Conservation (phyloP, 2,797 vertebrate genomes). For the Microchirus variegatus region DNA sequence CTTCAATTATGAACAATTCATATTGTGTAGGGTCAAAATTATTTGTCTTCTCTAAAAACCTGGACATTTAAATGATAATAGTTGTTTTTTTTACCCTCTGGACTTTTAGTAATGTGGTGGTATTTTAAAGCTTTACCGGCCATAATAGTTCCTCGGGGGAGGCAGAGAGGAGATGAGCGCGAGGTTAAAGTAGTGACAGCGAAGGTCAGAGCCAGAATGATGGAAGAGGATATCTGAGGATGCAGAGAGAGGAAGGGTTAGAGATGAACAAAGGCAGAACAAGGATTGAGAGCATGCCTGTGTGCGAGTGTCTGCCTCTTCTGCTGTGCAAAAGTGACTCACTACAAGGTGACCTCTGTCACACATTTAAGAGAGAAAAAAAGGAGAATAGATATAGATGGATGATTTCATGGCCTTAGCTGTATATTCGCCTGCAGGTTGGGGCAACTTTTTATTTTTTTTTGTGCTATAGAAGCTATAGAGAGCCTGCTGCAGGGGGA, state of each 20-base stretch:
- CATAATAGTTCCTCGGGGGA: background rate
- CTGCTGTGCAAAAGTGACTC: constrained; percentile 50
- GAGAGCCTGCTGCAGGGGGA: constrained; percentile 7
- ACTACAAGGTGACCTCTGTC: constrained; percentile 67
- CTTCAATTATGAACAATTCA: too few relatives aligned
- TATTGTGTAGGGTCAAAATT: too few relatives aligned
- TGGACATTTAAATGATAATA: too few relatives aligned
- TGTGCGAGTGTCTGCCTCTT: constrained; percentile 22
- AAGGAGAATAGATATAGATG: constrained; percentile 53
- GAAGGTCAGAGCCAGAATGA: constrained; percentile 19
- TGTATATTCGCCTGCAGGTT: constrained; percentile 38
- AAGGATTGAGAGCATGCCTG: constrained; percentile 12
- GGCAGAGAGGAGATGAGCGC: constrained; percentile 3
- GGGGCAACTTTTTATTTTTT: constrained; percentile 34
- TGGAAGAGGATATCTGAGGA: constrained; percentile 39
- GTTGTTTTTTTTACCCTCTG: too few relatives aligned
- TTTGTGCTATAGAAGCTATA: constrained; percentile 3
- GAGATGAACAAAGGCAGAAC: constrained; percentile 45
- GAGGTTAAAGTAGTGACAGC: constrained; percentile 15
- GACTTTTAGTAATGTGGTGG: too few relatives aligned
- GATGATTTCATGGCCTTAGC: constrained; percentile 59
- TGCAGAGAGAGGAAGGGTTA: constrained; percentile 35
- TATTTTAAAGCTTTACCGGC: background rate
- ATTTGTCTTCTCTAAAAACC: too few relatives aligned
- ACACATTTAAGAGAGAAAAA: constrained; percentile 37